phyloP scores from a whole-genome alignment of 2,797 vertebrate species.

The Gymnothorax javanicus region DNA sequence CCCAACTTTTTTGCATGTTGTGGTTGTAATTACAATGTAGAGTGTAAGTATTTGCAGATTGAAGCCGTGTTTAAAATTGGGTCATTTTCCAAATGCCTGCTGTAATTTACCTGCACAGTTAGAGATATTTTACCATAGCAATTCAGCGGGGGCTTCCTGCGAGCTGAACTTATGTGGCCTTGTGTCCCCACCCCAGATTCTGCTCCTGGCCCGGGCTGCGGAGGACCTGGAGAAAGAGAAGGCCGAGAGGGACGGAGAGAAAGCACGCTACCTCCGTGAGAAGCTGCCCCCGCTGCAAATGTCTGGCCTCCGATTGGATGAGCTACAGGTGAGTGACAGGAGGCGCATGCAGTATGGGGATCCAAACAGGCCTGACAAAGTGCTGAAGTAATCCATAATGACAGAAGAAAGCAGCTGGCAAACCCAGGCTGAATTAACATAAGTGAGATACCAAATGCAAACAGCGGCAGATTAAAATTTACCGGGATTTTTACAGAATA shows the following conservation, averaged over 20 bases:
- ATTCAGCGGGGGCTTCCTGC: neutral
- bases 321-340: conserved; percentile 79
- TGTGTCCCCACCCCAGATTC: conserved; percentile 74
- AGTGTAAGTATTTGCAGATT: no score
- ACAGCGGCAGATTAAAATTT: neutral
- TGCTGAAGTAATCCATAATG: neutral
- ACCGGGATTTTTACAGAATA: no score
- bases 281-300: conserved; percentile 78
- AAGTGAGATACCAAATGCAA: no score
- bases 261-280: conserved; percentile 83
- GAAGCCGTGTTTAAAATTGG: no score
- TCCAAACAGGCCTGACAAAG: neutral
- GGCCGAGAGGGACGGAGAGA: conserved; percentile 86
- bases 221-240: conserved; percentile 90
- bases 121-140: no score
- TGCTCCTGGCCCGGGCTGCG: conserved; percentile 91
- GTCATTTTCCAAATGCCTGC: no score
- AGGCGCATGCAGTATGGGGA: neutral
- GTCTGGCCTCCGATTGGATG: conserved; percentile 78
- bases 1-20: no score
- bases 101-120: no score
- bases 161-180: neutral
- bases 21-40: no score
- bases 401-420: no score
- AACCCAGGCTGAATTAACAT: no score